Evolutionary conservation across 2,113 vertebrate genomes (phyloP).

Genomic region (Odocoileus virginianus): DNA sequence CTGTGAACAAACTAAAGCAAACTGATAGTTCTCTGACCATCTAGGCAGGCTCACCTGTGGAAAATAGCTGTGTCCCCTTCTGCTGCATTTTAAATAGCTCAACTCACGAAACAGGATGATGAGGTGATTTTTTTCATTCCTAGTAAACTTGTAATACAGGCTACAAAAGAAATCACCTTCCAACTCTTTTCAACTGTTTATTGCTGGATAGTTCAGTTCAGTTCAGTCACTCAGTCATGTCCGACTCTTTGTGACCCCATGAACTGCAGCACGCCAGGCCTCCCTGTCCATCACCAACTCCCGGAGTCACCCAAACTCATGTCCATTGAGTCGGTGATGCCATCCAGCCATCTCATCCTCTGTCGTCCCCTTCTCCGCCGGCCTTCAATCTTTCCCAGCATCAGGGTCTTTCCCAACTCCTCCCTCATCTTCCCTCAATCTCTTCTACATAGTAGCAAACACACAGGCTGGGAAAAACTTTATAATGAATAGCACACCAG

Average conservation of each 20-base stretch:
- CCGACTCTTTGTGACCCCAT: neutral
- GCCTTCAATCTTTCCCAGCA: neutral
- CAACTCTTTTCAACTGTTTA: neutral
- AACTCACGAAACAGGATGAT: neutral
- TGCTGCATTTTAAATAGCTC: neutral
- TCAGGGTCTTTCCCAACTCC: neutral
- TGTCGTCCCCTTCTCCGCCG: accelerated
- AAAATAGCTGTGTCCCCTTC: neutral
- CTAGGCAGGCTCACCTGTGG: neutral
- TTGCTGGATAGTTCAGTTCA: neutral
- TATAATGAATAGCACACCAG: neutral
- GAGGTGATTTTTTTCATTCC: neutral
- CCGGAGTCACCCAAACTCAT: neutral
- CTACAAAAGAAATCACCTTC: neutral
- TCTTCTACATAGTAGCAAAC: neutral
- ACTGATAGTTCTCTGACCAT: neutral
- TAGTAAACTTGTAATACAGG: neutral
- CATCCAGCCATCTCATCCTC: neutral
- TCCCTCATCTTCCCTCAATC: neutral
- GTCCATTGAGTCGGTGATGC: neutral
- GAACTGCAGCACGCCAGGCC: neutral
- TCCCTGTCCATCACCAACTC: neutral
- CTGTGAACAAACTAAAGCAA: conserved; percentile 3
- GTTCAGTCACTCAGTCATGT: neutral
- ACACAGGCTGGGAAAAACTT: neutral